Conservation (phyloP, 2,888 invertebrate species). For the Rhodophaea formosa region DNA sequence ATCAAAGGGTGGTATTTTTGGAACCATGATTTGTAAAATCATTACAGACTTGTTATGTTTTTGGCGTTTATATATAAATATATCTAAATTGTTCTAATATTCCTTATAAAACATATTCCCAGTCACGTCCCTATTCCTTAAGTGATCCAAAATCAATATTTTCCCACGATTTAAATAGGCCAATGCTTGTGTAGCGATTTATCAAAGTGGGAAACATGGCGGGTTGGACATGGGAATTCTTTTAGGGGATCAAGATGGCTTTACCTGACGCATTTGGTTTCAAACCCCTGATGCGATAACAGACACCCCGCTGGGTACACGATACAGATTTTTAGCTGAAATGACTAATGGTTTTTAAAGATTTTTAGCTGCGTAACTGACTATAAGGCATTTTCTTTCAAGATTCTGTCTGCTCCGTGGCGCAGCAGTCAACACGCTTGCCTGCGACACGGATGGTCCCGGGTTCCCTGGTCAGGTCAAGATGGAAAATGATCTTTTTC, state of each 20-base stretch:
- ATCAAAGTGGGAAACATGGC: conserved; percentile 26
- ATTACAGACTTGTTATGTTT: too few relatives aligned
- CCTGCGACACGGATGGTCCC: too few relatives aligned
- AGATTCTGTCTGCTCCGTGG: too few relatives aligned
- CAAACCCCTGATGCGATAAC: conserved; percentile 33
- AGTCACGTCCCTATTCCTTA: background rate
- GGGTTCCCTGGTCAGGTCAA: too few relatives aligned
- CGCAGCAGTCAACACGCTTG: too few relatives aligned
- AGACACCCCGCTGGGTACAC: conserved; percentile 27
- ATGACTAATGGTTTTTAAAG: conserved; percentile 22
- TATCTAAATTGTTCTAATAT: too few relatives aligned
- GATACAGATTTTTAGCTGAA: conserved; percentile 18
- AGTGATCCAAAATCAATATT: conserved; percentile 14
- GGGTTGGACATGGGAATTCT: conserved; percentile 43
- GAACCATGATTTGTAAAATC: too few relatives aligned
- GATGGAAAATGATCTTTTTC: too few relatives aligned
- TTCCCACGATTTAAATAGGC: conserved; percentile 21
- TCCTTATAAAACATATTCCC: background rate
- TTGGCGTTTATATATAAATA: too few relatives aligned
- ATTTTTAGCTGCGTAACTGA: conserved; percentile 8
- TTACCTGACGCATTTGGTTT: conserved; percentile 39
- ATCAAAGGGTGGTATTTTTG: too few relatives aligned
- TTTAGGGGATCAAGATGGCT: conserved; percentile 42
- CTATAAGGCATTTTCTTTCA: background rate
- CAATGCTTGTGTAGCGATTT: conserved; percentile 30